These are phyloP conservation scores for Thalassarche chlororhynchos DNA, from an alignment of 2,113 vertebrate species.

Conservation along the genomic window DNA sequence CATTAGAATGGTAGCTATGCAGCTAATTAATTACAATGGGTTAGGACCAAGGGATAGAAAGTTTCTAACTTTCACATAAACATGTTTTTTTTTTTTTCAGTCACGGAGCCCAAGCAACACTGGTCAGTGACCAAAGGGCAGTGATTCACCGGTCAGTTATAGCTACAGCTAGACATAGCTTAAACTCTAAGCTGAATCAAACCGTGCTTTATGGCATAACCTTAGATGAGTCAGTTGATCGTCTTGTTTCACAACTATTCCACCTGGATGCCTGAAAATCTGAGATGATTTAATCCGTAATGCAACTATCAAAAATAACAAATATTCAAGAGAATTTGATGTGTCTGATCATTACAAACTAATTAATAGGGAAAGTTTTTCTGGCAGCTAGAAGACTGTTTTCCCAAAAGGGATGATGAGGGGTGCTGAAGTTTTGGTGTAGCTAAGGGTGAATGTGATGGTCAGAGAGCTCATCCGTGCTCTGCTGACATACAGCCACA, in stretches of 20 bases:
- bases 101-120: neutral
- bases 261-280: neutral
- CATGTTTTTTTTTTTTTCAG: no score
- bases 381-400: neutral
- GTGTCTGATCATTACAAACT: neutral
- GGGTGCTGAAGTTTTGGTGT: neutral
- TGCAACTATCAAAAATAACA: neutral
- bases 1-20: neutral
- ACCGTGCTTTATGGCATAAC: neutral
- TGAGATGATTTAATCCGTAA: neutral
- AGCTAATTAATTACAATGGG: neutral
- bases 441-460: fast-evolving
- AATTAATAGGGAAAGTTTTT: neutral
- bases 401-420: neutral
- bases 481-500: neutral
- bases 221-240: neutral
- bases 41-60: neutral
- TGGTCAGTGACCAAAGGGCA: neutral
- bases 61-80: neutral
- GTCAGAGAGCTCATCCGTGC: neutral
- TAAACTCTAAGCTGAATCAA: neutral
- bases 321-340: neutral
- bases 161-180: neutral
- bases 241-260: neutral
- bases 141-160: fast-evolving